A percentile compares a stretch with the other conserved stretches of the same genome.
phyloP scores from a whole-genome alignment of 2,888 invertebrate species.

The Drosophila recens region DNA sequence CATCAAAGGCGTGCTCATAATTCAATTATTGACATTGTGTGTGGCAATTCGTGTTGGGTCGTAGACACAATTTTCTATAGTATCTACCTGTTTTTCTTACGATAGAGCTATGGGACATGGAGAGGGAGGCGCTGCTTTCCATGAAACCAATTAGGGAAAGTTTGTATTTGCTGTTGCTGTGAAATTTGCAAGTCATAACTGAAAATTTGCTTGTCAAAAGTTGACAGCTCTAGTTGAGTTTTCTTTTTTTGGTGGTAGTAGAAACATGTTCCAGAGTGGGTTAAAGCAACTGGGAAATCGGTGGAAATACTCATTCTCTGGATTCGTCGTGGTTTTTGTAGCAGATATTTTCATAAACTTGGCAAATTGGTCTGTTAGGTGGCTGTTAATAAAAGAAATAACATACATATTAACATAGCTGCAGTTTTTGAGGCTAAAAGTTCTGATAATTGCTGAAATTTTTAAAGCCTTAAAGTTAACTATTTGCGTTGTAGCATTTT shows the following conservation, averaged over 20 bases:
- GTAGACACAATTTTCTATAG: constrained; percentile 2
- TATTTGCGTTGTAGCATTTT: background rate
- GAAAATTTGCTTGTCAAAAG: constrained; percentile 38
- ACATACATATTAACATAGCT: background rate
- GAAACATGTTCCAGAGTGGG: background rate
- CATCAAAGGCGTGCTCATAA: constrained; percentile 49
- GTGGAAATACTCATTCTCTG: background rate
- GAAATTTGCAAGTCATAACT: constrained; percentile 57
- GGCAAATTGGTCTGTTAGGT: background rate
- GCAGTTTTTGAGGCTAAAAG: no score
- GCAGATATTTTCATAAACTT: background rate
- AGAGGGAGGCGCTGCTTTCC: background rate
- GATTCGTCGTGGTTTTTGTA: background rate
- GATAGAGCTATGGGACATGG: no score
- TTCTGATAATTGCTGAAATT: background rate
- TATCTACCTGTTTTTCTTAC: constrained; percentile 3
- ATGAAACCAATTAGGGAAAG: constrained; percentile 42
- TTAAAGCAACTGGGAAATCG: background rate
- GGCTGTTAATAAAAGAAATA: background rate
- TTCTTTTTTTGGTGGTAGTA: background rate
- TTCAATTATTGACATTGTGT: constrained; percentile 43
- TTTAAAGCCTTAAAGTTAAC: background rate
- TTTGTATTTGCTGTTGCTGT: constrained; percentile 30
- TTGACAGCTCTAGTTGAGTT: constrained; percentile 16
- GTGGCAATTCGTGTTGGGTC: background rate